These are phyloP conservation scores for Dolomedes plantarius DNA, from an alignment of 2,888 invertebrate species.

Conservation along the genomic window DNA sequence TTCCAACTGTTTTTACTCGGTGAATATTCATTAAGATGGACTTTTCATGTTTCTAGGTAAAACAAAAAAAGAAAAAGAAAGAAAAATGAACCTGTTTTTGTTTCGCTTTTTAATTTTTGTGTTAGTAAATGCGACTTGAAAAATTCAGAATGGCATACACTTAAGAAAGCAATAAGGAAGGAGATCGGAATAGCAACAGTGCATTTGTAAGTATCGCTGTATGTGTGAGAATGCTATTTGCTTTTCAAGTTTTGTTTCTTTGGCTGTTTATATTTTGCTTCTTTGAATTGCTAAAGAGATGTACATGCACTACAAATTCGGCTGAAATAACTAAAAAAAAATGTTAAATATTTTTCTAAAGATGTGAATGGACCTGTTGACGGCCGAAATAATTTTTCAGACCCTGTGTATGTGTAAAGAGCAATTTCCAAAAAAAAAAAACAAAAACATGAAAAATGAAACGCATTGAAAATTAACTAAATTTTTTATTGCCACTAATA, in stretches of 20 bases:
- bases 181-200: background rate
- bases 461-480: no score
- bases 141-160: background rate
- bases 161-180: background rate
- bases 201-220: background rate
- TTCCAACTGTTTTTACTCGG: conserved; percentile 64
- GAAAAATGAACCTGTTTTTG: background rate
- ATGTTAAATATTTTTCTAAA: no score
- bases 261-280: background rate
- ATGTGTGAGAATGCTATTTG: background rate
- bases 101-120: background rate
- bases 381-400: no score
- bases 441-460: no score
- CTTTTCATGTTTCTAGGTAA: background rate
- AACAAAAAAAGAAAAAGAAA: background rate
- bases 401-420: no score
- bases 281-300: no score
- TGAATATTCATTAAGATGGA: conserved; percentile 42
- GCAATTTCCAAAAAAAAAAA: no score
- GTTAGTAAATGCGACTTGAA: background rate
- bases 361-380: no score
- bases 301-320: no score
- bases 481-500: no score
- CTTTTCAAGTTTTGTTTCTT: background rate
- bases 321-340: no score